These are phyloP conservation scores for Peromyscus californicus DNA, from an alignment of 2,113 vertebrate species.

Conservation along the genomic window DNA sequence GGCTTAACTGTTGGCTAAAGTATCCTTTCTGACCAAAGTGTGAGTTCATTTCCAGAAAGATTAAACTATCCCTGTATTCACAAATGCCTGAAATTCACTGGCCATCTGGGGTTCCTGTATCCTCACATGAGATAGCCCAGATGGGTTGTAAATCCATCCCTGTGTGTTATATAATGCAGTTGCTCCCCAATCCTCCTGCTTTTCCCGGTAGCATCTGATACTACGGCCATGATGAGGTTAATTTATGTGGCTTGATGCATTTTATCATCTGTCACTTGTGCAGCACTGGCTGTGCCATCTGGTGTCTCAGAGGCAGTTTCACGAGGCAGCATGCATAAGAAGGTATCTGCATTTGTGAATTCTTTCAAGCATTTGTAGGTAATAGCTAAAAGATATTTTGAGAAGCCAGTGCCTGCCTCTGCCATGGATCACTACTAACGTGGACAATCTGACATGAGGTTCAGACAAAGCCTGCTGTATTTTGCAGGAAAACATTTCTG, in stretches of 20 bases:
- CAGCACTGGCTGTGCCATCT: conserved; percentile 84
- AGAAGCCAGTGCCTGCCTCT: conserved; percentile 69
- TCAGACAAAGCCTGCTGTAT: conserved; percentile 77
- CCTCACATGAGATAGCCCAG: conserved; percentile 76
- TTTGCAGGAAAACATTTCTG: conserved; percentile 77
- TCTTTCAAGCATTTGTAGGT: conserved; percentile 83
- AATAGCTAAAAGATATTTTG: conserved; percentile 83
- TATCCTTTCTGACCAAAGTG: conserved; percentile 72
- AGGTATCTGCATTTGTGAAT: conserved; percentile 83
- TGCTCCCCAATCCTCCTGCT: conserved; percentile 52
- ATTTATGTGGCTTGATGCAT: conserved; percentile 83
- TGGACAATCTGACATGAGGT: conserved; percentile 77
- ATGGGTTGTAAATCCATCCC: conserved; percentile 78
- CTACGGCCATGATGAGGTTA: conserved; percentile 83
- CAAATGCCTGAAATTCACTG: conserved; percentile 75
- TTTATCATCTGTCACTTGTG: conserved; percentile 85
- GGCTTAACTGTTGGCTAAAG: conserved; percentile 39
- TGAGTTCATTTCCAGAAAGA: conserved; percentile 78
- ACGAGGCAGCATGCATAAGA: conserved; percentile 83
- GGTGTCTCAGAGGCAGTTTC: conserved; percentile 81
- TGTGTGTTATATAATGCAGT: conserved; percentile 73
- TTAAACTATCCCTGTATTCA: conserved; percentile 67
- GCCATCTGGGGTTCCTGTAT: conserved; percentile 77
- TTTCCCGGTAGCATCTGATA: conserved; percentile 75
- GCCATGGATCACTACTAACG: conserved; percentile 69